Conservation (phyloP, 2,888 invertebrate species). For the Epirrita christyi region DNA sequence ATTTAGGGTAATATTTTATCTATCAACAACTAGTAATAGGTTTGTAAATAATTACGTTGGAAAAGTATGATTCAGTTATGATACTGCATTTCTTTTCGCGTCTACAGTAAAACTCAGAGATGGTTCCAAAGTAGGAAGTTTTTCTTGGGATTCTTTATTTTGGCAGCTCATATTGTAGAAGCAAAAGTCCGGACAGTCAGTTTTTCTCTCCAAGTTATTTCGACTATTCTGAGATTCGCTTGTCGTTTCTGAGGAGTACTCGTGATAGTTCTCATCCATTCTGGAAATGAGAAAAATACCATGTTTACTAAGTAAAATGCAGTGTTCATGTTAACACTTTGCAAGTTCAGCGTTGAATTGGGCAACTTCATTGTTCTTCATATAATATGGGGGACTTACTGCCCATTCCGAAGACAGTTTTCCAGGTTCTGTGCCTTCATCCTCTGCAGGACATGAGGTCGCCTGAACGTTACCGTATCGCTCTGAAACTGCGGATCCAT, state of each 20-base stretch:
- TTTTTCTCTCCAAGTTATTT: conserved; percentile 11
- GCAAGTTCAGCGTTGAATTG: background rate
- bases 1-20: no score
- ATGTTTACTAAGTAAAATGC: background rate
- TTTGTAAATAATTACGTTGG: no score
- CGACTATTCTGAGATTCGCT: conserved; percentile 32
- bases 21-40: no score
- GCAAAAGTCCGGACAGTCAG: conserved; percentile 29
- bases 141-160: conserved; percentile 33
- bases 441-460: conserved; percentile 42
- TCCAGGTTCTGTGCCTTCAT: conserved; percentile 52
- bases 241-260: conserved; percentile 30
- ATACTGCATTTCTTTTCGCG: conserved; percentile 40
- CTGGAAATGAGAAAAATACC: conserved; percentile 36
- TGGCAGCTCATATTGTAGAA: conserved; percentile 52
- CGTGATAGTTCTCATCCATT: conserved; percentile 43
- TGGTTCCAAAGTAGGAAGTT: conserved; percentile 52
- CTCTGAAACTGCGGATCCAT: conserved; percentile 40
- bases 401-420: conserved; percentile 42
- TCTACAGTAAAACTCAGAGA: conserved; percentile 54
- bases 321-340: background rate
- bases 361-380: background rate
- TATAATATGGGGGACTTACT: conserved; percentile 38
- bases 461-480: conserved; percentile 52
- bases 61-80: background rate